Evolutionary conservation across 1,140 invertebrate genomes (phyloP).

Genomic region (Anadara kagoshimensis): DNA sequence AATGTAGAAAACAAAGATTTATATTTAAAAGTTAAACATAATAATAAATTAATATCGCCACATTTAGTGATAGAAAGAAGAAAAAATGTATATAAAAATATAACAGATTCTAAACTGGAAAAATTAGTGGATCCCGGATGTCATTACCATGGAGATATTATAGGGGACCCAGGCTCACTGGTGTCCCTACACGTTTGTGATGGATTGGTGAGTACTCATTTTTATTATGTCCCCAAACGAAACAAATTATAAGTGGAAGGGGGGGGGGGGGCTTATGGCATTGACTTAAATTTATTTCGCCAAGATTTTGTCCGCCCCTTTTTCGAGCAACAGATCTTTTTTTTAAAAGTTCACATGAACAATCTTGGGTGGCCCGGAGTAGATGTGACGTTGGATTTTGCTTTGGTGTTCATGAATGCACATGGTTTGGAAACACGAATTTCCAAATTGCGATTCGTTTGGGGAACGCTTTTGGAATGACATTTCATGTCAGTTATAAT

Average conservation of each 20-base stretch:
- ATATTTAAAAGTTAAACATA: slow-evolving; percentile 79
- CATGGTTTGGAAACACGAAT: too few species aligned
- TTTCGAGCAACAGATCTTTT: too few species aligned
- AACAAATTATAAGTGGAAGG: background rate
- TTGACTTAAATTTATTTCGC: too few species aligned
- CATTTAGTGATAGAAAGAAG: slow-evolving; percentile 82
- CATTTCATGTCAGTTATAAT: too few species aligned
- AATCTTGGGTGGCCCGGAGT: too few species aligned
- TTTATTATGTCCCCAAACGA: slow-evolving; percentile 2
- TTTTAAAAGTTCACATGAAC: too few species aligned
- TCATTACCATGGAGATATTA: slow-evolving; percentile 84
- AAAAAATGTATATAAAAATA: slow-evolving; percentile 75
- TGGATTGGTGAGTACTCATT: slow-evolving; percentile 84
- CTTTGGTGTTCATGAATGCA: too few species aligned
- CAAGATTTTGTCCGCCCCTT: too few species aligned
- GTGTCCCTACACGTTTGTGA: slow-evolving; percentile 87
- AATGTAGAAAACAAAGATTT: slow-evolving; percentile 75
- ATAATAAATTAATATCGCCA: slow-evolving; percentile 81
- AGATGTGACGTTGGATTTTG: too few species aligned
- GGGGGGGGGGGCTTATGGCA: background rate
- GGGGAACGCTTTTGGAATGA: too few species aligned
- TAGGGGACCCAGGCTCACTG: slow-evolving; percentile 79
- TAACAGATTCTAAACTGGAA: slow-evolving; percentile 54
- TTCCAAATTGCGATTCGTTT: too few species aligned
- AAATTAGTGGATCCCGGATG: slow-evolving; percentile 72